Conservation (phyloP, 1,140 invertebrate genomes). For the Zaprionus inermis region DNA sequence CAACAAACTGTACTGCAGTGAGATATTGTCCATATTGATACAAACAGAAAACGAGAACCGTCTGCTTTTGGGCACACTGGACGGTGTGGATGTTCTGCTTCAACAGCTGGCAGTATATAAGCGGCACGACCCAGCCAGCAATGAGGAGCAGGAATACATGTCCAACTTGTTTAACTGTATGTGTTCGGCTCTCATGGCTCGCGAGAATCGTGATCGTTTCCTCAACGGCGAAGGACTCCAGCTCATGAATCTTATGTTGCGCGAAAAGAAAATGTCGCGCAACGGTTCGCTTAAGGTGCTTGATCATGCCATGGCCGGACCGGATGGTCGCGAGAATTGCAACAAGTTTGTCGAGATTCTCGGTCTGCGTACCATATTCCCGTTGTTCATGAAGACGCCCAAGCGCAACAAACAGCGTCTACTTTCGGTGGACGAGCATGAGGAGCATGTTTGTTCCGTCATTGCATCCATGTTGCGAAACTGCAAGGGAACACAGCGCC, state of each 20-base stretch:
- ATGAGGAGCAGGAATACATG: constrained; percentile 99
- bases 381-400: constrained; percentile 99
- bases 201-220: constrained; percentile 95
- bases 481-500: constrained; percentile 94
- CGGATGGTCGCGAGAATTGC: constrained; percentile 97
- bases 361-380: constrained; percentile 97
- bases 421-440: constrained; percentile 94
- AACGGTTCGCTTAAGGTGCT: constrained; percentile 98
- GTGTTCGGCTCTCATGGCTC: constrained; percentile 95
- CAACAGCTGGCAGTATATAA: constrained; percentile 99
- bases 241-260: constrained; percentile 97
- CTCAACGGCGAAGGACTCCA: constrained; percentile 97
- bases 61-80: constrained; percentile 93
- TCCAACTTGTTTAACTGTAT: constrained; percentile 98
- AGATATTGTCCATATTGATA: constrained; percentile 97
- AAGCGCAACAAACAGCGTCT: constrained; percentile 93
- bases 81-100: constrained; percentile 98
- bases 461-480: constrained; percentile 97
- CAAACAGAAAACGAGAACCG: constrained; percentile 95
- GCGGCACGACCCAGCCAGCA: constrained; percentile 94
- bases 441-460: constrained; percentile 98
- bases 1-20: constrained; percentile 98
- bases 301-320: constrained; percentile 97
- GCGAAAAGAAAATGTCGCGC: constrained; percentile 98
- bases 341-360: constrained; percentile 99